Percentiles rank a stretch among this genome's conserved stretches.
Conservation (phyloP, 2,797 vertebrate genomes). For the Hirundo rustica region DNA sequence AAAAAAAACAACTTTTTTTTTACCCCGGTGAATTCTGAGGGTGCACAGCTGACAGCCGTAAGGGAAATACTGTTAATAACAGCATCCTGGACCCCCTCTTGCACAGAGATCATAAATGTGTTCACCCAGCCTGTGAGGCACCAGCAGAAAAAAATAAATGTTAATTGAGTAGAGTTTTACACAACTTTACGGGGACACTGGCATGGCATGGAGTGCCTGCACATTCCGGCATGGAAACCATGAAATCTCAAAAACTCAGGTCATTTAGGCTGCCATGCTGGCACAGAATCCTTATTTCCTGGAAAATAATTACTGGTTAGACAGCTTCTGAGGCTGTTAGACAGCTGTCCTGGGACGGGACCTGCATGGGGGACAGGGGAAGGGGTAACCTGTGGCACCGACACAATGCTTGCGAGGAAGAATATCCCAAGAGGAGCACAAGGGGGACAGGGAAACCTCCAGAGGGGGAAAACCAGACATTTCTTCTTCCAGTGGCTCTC, state of each 20-base stretch:
- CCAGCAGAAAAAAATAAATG: neutral
- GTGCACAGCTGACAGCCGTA: neutral
- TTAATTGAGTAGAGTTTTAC: neutral
- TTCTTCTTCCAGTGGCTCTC: neutral
- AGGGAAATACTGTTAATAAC: neutral
- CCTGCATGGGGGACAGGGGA: rapidly evolving
- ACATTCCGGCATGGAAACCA: neutral
- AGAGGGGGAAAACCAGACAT: neutral
- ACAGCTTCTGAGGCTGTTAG: neutral
- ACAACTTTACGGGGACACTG: neutral
- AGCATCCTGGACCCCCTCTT: neutral
- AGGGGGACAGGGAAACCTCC: rapidly evolving
- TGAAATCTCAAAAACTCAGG: neutral
- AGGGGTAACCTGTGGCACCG: rapidly evolving
- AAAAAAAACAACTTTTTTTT: neutral
- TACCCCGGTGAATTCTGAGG: conserved; percentile 1
- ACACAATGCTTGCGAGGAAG: rapidly evolving
- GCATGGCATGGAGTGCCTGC: neutral
- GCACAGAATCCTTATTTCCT: neutral
- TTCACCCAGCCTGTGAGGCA: neutral
- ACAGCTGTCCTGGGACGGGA: too few relatives aligned
- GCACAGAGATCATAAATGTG: neutral
- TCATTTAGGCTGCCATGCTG: neutral
- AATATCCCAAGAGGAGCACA: neutral
- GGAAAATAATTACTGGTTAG: neutral